phyloP scores from a whole-genome alignment of 2,113 vertebrate species.

The Engraulis encrasicolus region DNA sequence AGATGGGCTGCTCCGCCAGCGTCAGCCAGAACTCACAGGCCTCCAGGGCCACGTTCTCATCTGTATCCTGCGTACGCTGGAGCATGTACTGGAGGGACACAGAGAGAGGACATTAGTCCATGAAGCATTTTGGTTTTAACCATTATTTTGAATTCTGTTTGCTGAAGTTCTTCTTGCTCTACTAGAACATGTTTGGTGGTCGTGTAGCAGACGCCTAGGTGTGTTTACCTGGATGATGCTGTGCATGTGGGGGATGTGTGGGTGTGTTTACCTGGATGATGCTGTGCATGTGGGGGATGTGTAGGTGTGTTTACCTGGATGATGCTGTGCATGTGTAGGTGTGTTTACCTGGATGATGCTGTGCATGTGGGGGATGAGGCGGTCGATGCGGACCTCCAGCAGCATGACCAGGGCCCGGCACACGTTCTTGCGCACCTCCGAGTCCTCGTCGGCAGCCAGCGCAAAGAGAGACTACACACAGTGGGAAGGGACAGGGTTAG shows the following conservation, averaged over 20 bases:
- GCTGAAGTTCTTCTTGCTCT: no score
- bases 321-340: background rate
- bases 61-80: constrained; percentile 91
- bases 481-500: background rate
- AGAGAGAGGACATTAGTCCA: background rate
- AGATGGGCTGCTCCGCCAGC: constrained; percentile 93
- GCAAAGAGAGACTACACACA: constrained; percentile 85
- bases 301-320: background rate
- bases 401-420: constrained; percentile 93
- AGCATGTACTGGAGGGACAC: constrained; percentile 86
- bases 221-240: no score
- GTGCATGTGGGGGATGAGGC: constrained; percentile 95
- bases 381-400: constrained; percentile 91
- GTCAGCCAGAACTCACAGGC: constrained; percentile 98
- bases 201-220: no score
- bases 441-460: constrained; percentile 89
- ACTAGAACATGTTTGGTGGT: no score
- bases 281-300: no score
- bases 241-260: no score
- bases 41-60: constrained; percentile 93
- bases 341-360: constrained; percentile 90
- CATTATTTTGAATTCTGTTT: no score
- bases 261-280: no score
- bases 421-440: constrained; percentile 92
- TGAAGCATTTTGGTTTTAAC: no score